A percentile compares a stretch with the other conserved stretches of the same genome.
phyloP scores from a whole-genome alignment of 2,888 invertebrate species.

The Bhutanitis thaidina region DNA sequence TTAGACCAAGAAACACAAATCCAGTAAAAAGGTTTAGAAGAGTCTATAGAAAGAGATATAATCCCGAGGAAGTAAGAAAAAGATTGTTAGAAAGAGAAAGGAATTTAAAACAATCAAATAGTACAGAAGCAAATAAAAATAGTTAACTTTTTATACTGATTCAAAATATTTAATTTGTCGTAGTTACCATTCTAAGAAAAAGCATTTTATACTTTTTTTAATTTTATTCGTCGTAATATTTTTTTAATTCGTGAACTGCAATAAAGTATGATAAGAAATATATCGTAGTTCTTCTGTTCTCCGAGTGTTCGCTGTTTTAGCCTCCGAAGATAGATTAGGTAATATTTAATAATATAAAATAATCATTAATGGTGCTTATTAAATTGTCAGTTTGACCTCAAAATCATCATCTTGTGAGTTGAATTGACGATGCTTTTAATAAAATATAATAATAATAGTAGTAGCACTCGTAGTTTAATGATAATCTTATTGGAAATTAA shows the following conservation, averaged over 20 bases:
- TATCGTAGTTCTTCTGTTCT: too few relatives aligned
- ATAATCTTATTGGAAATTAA: too few relatives aligned
- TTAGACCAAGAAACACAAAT: constrained; percentile 55
- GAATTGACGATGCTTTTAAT: constrained; percentile 58
- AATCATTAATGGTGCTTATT: constrained; percentile 7
- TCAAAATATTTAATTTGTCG: background rate
- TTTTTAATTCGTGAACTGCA: background rate
- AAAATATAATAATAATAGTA: too few relatives aligned
- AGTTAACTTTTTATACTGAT: constrained; percentile 17
- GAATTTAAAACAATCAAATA: constrained; percentile 35
- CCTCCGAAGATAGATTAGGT: too few relatives aligned
- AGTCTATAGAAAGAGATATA: constrained; percentile 68
- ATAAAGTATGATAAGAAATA: background rate
- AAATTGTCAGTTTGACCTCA: constrained; percentile 68
- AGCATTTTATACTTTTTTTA: background rate
- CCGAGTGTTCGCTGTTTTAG: too few relatives aligned
- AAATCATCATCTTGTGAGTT: constrained; percentile 51
- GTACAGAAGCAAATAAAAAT: constrained; percentile 23
- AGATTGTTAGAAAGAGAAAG: constrained; percentile 67
- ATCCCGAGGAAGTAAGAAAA: constrained; percentile 74
- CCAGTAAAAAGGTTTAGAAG: constrained; percentile 67
- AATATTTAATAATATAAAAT: too few relatives aligned
- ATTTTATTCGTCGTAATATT: background rate
- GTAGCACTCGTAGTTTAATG: too few relatives aligned
- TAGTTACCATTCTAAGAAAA: constrained; percentile 6